Conservation (phyloP, 2,113 vertebrate genomes). For the Nycticryphes semicollaris region DNA sequence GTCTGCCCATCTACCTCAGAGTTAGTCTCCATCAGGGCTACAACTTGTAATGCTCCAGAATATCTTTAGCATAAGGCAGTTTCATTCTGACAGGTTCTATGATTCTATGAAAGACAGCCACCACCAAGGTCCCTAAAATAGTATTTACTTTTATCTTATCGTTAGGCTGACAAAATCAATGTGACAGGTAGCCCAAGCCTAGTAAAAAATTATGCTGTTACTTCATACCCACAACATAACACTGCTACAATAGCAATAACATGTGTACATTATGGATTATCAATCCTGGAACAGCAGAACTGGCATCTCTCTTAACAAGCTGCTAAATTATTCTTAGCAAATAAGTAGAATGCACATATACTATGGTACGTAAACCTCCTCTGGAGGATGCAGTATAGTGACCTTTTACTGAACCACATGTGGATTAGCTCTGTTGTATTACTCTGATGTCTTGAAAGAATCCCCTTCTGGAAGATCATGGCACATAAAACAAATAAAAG, state of each 20-base stretch:
- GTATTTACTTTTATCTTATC: constrained; percentile 18
- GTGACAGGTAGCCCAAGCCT: constrained; percentile 26
- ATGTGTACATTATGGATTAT: neutral
- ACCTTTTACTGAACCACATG: constrained; percentile 19
- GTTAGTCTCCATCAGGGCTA: neutral
- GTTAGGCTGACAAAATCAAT: constrained; percentile 40
- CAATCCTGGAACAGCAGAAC: neutral
- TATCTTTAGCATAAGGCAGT: neutral
- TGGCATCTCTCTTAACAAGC: neutral
- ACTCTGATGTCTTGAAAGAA: neutral
- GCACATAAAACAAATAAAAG: constrained; percentile 9
- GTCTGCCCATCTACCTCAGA: neutral
- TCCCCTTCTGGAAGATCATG: neutral
- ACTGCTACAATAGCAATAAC: neutral
- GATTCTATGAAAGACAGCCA: neutral
- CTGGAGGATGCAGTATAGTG: neutral
- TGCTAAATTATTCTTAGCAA: neutral
- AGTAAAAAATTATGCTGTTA: neutral
- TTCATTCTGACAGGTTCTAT: constrained; percentile 5
- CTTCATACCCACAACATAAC: neutral
- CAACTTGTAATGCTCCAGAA: neutral
- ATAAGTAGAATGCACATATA: neutral
- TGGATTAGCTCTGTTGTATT: constrained; percentile 4
- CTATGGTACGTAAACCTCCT: neutral
- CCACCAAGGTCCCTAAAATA: constrained; percentile 24